Percentiles rank a stretch among this genome's conserved stretches.
Conservation (phyloP, 2,888 invertebrate species). For the Andrena camellia region DNA sequence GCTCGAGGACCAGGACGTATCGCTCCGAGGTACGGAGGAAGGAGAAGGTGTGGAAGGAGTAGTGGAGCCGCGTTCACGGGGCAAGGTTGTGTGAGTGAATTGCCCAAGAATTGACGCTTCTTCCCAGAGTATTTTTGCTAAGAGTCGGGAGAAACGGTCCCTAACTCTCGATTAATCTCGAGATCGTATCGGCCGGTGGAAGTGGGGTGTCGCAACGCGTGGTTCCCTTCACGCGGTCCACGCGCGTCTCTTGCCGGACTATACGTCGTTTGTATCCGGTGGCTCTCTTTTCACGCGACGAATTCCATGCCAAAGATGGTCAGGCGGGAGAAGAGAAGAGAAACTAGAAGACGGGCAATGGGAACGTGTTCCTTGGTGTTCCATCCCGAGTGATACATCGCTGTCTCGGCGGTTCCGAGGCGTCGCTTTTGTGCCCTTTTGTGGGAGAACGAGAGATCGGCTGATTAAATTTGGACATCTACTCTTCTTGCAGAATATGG, state of each 20-base stretch:
- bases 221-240: slow-evolving; percentile 24
- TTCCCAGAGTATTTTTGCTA: slow-evolving; percentile 36
- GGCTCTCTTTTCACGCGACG: slow-evolving; percentile 42
- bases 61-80: slow-evolving; percentile 35
- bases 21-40: slow-evolving; percentile 24
- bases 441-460: not conserved
- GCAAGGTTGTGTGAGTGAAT: slow-evolving; percentile 48
- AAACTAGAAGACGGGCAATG: slow-evolving; percentile 33
- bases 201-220: slow-evolving; percentile 40
- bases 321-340: slow-evolving; percentile 6
- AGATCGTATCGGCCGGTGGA: slow-evolving; percentile 52
- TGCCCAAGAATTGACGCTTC: slow-evolving; percentile 40
- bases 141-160: slow-evolving; percentile 18
- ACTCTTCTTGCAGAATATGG: slow-evolving; percentile 6
- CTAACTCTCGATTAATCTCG: slow-evolving; percentile 51
- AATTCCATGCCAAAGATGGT: slow-evolving; percentile 63
- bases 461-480: slow-evolving; percentile 17
- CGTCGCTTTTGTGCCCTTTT: not conserved
- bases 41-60: slow-evolving; percentile 6
- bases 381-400: slow-evolving; percentile 23
- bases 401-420: slow-evolving; percentile 6
- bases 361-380: slow-evolving; percentile 23
- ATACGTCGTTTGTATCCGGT: slow-evolving; percentile 17
- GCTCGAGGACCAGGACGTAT: slow-evolving; percentile 31
- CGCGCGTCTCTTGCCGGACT: slow-evolving; percentile 15